Conservation (phyloP, 2,888 invertebrate species). For the Archips crataeganus region DNA sequence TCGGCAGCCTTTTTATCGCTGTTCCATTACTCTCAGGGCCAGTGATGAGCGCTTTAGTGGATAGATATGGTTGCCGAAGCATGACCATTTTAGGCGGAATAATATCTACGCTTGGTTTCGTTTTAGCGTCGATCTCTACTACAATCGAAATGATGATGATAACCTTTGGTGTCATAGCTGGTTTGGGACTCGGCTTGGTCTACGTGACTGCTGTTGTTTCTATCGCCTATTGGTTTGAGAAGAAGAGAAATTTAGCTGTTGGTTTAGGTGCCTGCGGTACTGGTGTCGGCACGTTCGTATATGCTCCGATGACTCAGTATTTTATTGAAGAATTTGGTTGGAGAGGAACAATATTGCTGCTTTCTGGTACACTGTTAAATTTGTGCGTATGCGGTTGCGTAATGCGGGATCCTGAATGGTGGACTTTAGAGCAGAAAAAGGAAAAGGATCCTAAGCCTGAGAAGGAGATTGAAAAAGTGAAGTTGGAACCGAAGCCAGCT, state of each 20-base stretch:
- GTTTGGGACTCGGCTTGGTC: conserved; percentile 93
- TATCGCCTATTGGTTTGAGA: conserved; percentile 97
- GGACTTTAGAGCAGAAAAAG: conserved; percentile 87
- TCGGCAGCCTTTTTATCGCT: conserved; percentile 95
- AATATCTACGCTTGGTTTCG: conserved; percentile 91
- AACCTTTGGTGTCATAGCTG: conserved; percentile 94
- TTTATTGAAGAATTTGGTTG: conserved; percentile 93
- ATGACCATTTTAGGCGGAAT: conserved; percentile 92
- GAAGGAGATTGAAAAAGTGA: conserved; percentile 47
- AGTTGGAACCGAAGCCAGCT: conserved; percentile 56
- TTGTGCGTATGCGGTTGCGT: conserved; percentile 94
- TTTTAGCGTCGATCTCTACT: conserved; percentile 89
- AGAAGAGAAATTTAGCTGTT: conserved; percentile 93
- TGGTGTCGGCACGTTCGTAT: conserved; percentile 95
- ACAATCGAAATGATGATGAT: conserved; percentile 92
- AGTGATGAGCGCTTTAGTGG: conserved; percentile 93
- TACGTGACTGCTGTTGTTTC: conserved; percentile 96
- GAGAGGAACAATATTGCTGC: conserved; percentile 92
- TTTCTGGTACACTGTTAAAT: conserved; percentile 94
- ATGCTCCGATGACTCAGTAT: conserved; percentile 93
- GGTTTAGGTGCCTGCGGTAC: conserved; percentile 95
- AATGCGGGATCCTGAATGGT: conserved; percentile 96
- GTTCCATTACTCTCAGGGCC: conserved; percentile 95
- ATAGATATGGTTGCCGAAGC: conserved; percentile 93
- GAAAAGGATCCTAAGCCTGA: conserved; percentile 51